Percentiles rank a stretch among this genome's conserved stretches.
Evolutionary conservation across 2,888 invertebrate genomes (phyloP).

Genomic region (Amiota communis): DNA sequence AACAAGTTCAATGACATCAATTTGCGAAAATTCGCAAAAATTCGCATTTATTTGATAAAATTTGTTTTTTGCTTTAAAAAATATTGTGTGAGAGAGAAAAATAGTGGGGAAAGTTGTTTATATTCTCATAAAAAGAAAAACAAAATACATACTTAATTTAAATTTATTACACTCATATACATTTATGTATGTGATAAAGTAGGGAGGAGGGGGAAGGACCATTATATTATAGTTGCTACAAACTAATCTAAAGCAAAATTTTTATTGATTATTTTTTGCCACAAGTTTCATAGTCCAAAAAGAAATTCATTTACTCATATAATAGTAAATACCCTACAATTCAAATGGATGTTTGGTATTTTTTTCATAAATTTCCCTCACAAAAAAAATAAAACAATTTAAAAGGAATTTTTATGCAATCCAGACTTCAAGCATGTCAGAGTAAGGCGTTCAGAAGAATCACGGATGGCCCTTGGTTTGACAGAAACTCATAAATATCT

Average conservation of each 20-base stretch:
- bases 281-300: neutral
- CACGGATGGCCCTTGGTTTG: too few relatives aligned
- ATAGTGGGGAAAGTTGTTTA: too few relatives aligned
- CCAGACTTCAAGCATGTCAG: too few relatives aligned
- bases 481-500: too few relatives aligned
- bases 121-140: neutral
- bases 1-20: conserved; percentile 18
- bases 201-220: neutral
- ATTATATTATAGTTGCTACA: neutral
- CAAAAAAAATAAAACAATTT: too few relatives aligned
- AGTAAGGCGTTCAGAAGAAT: too few relatives aligned
- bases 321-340: too few relatives aligned
- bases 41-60: neutral
- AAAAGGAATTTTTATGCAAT: too few relatives aligned
- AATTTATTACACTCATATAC: neutral
- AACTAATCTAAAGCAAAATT: neutral
- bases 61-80: neutral
- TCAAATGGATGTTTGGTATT: too few relatives aligned
- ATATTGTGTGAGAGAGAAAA: too few relatives aligned
- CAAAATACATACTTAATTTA: neutral
- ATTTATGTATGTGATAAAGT: neutral
- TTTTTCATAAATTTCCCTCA: too few relatives aligned
- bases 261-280: neutral
- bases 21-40: neutral
- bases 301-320: neutral